These are phyloP conservation scores for Ylistrum balloti DNA, from an alignment of 1,140 invertebrate genomes.

Conservation along the genomic window DNA sequence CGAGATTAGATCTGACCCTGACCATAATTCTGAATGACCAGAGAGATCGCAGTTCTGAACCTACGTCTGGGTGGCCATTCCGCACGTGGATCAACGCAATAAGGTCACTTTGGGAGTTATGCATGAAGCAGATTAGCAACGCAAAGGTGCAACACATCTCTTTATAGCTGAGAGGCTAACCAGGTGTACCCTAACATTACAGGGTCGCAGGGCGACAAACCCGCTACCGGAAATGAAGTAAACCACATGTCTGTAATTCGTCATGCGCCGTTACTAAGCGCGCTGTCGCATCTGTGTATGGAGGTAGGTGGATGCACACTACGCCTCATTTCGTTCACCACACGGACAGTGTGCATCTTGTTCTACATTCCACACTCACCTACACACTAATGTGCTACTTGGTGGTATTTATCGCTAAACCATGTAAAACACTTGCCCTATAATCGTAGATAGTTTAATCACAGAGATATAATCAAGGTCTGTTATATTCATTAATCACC, in stretches of 20 bases:
- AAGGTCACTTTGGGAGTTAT: slow-evolving; percentile 1
- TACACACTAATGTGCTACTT: slow-evolving; percentile 12
- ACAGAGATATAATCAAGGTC: not conserved
- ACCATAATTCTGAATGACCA: too few relatives aligned
- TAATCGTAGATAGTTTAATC: not conserved
- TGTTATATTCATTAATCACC: not conserved
- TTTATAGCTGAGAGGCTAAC: not conserved
- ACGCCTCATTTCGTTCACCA: not conserved
- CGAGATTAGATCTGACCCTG: too few relatives aligned
- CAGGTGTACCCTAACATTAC: not conserved
- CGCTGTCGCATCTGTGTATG: not conserved
- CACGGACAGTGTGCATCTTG: slow-evolving; percentile 17
- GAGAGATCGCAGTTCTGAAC: not conserved
- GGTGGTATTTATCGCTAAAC: not conserved
- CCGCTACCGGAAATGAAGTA: slow-evolving; percentile 26
- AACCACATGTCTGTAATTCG: slow-evolving; percentile 38
- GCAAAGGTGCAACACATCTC: not conserved
- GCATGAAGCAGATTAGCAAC: slow-evolving; percentile 3
- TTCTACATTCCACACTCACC: not conserved
- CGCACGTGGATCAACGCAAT: not conserved
- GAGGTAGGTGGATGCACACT: not conserved
- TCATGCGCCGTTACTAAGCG: slow-evolving; percentile 2
- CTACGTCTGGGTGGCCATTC: not conserved
- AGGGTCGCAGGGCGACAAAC: not conserved
- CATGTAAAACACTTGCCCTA: slow-evolving; percentile 1